phyloP scores from a whole-genome alignment of 2,888 invertebrate genomes.

The Podotricha telesiphe region DNA sequence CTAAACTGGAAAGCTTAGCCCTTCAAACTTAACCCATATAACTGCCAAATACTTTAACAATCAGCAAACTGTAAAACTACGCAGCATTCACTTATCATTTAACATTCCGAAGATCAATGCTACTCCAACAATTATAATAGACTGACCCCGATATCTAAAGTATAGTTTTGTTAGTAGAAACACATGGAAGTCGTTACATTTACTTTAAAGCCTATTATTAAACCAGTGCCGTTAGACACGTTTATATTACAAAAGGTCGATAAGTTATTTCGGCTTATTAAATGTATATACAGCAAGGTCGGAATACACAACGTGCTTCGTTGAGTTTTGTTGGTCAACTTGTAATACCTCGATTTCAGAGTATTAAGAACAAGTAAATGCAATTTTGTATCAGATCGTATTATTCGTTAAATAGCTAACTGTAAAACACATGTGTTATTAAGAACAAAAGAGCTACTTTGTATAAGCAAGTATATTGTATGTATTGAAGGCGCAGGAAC shows the following conservation, averaged over 20 bases:
- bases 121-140: not conserved
- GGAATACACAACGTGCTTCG: constrained; percentile 29
- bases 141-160: constrained; percentile 32
- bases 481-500: constrained; percentile 17
- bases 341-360: no score
- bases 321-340: no score
- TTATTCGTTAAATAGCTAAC: not conserved
- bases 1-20: no score
- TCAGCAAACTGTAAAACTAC: not conserved
- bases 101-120: constrained; percentile 4
- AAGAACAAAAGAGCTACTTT: constrained; percentile 5
- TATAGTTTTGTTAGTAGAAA: constrained; percentile 22
- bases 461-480: not conserved
- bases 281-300: constrained; percentile 34
- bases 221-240: constrained; percentile 42
- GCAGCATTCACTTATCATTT: not conserved
- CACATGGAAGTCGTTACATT: constrained; percentile 32
- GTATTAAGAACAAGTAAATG: constrained; percentile 25
- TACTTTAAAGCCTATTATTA: constrained; percentile 34
- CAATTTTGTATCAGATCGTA: constrained; percentile 19
- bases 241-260: constrained; percentile 43
- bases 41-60: no score
- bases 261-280: constrained; percentile 45
- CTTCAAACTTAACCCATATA: no score
- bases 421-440: not conserved